phyloP scores from a whole-genome alignment of 2,797 vertebrate species.

The Tokudaia muenninki region DNA sequence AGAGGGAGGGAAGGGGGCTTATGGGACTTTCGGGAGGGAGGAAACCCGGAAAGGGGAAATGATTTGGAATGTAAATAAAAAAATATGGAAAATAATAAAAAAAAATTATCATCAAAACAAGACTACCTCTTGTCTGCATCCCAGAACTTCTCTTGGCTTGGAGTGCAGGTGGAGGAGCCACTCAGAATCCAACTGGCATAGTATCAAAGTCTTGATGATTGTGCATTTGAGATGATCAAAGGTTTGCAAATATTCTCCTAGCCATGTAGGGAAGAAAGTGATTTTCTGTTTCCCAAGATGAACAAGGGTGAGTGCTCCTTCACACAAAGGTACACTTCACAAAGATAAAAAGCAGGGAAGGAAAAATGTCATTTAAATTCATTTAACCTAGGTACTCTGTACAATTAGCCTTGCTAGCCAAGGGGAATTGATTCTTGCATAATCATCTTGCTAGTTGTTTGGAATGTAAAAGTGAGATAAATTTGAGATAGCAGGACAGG shows the following conservation, averaged over 20 bases:
- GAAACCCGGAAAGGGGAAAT: too few species aligned
- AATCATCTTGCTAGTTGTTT: neutral
- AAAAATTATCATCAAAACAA: neutral
- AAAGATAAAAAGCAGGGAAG: neutral
- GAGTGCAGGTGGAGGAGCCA: neutral
- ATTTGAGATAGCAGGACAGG: conserved; percentile 20
- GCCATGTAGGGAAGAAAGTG: neutral
- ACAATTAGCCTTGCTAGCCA: conserved; percentile 51
- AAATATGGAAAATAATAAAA: too few species aligned
- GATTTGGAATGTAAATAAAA: too few species aligned
- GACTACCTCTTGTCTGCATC: neutral
- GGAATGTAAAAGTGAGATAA: conserved; percentile 28
- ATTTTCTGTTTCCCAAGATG: neutral
- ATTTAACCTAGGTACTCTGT: neutral
- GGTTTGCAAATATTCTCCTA: neutral
- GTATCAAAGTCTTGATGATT: neutral
- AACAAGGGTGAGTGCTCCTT: neutral
- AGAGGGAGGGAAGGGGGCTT: too few species aligned
- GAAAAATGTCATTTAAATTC: conserved; percentile 35
- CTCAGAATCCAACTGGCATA: neutral
- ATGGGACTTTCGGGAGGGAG: too few species aligned
- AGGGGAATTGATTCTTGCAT: conserved; percentile 37
- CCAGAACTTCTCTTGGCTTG: neutral
- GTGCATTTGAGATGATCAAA: neutral
- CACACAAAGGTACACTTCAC: neutral